Evolutionary conservation across 2,888 invertebrate species (phyloP), one percentile per base, ranked within the genome.

Genomic region (Lobophora halterata): DNA sequence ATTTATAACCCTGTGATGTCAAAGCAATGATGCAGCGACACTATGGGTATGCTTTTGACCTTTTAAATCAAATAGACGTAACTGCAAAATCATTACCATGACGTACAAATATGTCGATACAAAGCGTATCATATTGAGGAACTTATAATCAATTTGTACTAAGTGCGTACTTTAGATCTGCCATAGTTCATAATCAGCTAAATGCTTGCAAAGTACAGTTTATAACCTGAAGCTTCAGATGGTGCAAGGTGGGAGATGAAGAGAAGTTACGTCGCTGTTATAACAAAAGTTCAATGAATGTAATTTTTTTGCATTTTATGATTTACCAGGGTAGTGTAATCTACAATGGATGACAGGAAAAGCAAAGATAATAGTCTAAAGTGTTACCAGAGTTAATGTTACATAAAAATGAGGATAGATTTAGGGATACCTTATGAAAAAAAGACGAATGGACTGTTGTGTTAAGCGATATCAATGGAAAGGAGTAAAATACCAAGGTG

Each of bases 181-280:
- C 24, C 61, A 66, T 74, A 69, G 63, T 68, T 72, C 61, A 72
- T 68, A 68, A 73, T 73, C 72, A 74, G 58, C 56, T 63, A 63
- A 65, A 70, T 65, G 42, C 60, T 43, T 33, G 38, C 38, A 42
- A 28, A 9, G 12, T 34, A 39, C 31, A 26, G 41, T 62, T 55
- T 49, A 47, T 42, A 46, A n/a, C 36, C 25, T 45, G 38, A 23
- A 23, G 14, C 24, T 45, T 23, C 5, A 5, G 2, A 5, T 28
- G 45, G 50, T 37, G 7, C 13, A 40, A 50, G 36, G 13, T 2
- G 21, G 16, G 20, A 19, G 16, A 23, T 14, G 3, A 3, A 14
- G 5, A 5, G 3, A 5, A 14, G n/a, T n/a, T n/a, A n/a, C n/a
- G n/a, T n/a, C n/a, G n/a, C n/a, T n/a, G n/a, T n/a, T n/a, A n/a